Base-by-base conservation (phyloP, 92 coral and sea anemone species). In the Umimayanthus chanpuru region DNA sequence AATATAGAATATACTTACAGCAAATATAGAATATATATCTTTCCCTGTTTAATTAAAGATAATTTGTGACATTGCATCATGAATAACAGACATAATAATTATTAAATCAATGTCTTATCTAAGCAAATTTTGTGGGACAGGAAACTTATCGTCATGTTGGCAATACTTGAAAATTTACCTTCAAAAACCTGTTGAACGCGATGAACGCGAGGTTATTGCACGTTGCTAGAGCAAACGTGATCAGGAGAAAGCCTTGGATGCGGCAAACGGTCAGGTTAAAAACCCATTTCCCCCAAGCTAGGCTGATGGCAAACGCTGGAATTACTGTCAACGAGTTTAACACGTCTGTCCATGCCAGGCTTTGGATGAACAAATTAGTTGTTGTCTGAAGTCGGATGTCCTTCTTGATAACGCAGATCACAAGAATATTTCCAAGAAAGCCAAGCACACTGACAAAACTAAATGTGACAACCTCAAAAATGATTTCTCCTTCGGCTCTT, bases 301-400 rank as follows among this genome's bases (percentile, higher is more conserved):
- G 43, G 9, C 76, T 72, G 76, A 72, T 72, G 43, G 76, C 76
- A 72, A 72, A 30, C 0, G 43, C 76, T 72, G 76, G 76, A 10
- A 72, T 72, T 18, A 72, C 76, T 29, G 76, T 72, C 20, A 72
- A 10, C 4, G 76, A 72, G 39, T 72, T 70, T 36, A 70, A 8
- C 75, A 70, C 75, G 39, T 70, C 75, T 2, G 75, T 70, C 75
- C 75, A 70, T 32, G 76, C 76, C 40, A 72, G 39, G 43, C 76
- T 72, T 39, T 72, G 39, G 43, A 72, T 72, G 43, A 30, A 72
- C 76, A 72, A 11, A 20, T 72, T 72, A 1, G 75, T 70, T 28
- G 75, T 4, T n/a, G 75, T 70, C 25, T 70, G 75, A 15, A 70
- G 9, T 70, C 75, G 39, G 15, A 36, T 4, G 12, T 70, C 39